Evolutionary conservation across 1,140 invertebrate species (phyloP), one percentile per base, ranked within the genome.

Genomic region (Nasonia longicornis): DNA sequence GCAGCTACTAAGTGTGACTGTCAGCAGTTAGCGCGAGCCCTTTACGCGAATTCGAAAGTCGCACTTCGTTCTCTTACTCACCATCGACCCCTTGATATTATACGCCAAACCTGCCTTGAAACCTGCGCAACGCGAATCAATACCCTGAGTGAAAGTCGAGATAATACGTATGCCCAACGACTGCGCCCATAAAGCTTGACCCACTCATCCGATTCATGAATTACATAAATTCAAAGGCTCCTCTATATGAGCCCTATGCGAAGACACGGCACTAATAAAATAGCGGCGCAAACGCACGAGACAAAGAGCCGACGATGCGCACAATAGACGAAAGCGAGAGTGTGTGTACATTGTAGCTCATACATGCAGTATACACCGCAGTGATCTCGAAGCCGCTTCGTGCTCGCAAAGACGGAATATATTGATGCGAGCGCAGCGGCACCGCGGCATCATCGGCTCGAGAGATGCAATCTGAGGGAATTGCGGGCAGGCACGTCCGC

Each of bases 261-360:
- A 38, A 71, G 20, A n/a, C 70, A 16, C 70, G 8, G 35, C 20
- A 42, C 22, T 29, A 74, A 58, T 74, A 74, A 74, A 74, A 74
- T 45, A 35, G 29, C 31, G 11, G 29, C 69, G 26, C 35, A 31
- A 31, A 29, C 69, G 29, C 70, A 22, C 38, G 29, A 74, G 72
- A 74, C 72, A 74, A 74, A 74, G 45, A 26, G 45, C 38, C 45
- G 22, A 58, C 45, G 22, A 58, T 3, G 20, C n/a, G 10, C n/a
- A 52, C 72, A 52, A 74, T 74, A 45, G 72, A 12, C 26, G 63
- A 77, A 77, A 77, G 35, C 29, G 58, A 77, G 35, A 77, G 75
- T 66, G 38, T 8, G 7, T 42, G 10, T 42, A 35, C 31, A 35
- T 35, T 35, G 31, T 35, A 35, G 31, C 31, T 35, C 4, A 35